A percentile compares a stretch with the other conserved stretches of the same genome.
phyloP scores from a whole-genome alignment of 2,888 invertebrate genomes.

The Plagiodera versicolora region DNA sequence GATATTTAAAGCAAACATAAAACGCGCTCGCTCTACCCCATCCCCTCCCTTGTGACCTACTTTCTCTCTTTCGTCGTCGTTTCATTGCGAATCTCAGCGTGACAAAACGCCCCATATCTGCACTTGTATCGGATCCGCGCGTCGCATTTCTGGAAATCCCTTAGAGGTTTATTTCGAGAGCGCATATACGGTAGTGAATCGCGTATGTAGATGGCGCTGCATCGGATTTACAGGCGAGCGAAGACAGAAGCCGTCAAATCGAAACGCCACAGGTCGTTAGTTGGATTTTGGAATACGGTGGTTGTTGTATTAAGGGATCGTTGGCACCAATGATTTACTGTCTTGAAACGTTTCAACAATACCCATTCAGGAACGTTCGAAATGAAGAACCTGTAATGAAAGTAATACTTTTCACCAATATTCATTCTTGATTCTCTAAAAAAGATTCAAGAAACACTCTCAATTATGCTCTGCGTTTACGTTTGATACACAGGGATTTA shows the following conservation, averaged over 20 bases:
- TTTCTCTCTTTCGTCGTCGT: constrained; percentile 8
- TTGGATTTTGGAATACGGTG: no score
- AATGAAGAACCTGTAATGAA: no score
- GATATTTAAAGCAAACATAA: constrained; percentile 17
- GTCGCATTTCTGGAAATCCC: constrained; percentile 12
- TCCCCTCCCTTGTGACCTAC: constrained; percentile 12
- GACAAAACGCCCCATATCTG: constrained; percentile 5
- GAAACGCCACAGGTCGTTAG: not conserved
- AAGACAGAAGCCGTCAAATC: not conserved
- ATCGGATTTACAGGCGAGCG: not conserved
- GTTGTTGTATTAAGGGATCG: no score
- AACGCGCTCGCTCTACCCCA: constrained; percentile 2
- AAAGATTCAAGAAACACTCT: no score
- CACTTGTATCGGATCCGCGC: constrained; percentile 11
- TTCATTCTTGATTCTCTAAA: no score
- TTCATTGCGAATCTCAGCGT: not conserved
- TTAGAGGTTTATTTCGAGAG: constrained; percentile 11
- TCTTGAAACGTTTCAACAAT: no score
- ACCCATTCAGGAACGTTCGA: no score
- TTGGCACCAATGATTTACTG: no score
- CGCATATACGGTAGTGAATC: constrained; percentile 10
- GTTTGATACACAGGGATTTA: no score
- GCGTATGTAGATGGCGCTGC: constrained; percentile 5
- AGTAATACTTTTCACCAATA: no score
- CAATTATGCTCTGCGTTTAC: no score